Percentiles rank a stretch among this genome's conserved stretches.
These are phyloP conservation scores for Urocitellus parryii DNA, from an alignment of 2,113 vertebrate genomes.

Conservation along the genomic window DNA sequence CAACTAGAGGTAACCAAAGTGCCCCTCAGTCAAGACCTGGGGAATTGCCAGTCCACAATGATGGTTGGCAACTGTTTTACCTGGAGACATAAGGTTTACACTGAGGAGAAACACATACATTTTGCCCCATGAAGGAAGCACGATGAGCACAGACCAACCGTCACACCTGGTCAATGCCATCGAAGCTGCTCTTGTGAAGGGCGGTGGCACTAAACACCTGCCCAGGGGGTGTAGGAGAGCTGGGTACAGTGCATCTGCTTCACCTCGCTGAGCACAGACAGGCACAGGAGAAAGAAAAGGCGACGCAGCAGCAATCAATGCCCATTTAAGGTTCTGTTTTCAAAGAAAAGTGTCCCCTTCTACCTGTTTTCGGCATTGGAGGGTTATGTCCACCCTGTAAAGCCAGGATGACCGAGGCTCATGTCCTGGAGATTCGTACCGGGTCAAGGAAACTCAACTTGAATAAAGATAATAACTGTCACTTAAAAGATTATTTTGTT, in stretches of 20 bases:
- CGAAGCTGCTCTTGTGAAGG: accelerated
- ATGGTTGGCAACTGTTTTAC: no score
- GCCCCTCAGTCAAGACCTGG: background rate
- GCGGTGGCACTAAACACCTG: background rate
- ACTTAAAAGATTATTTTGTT: background rate
- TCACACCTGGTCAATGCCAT: accelerated
- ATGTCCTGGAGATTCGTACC: background rate
- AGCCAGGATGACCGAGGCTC: background rate
- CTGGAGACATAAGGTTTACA: background rate
- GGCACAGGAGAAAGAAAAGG: no score
- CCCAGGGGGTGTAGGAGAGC: accelerated
- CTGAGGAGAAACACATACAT: accelerated
- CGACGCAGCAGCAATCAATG: background rate
- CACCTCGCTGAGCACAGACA: background rate
- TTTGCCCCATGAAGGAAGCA: accelerated
- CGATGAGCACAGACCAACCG: background rate
- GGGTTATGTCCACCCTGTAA: background rate
- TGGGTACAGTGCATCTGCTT: background rate
- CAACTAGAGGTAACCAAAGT: background rate
- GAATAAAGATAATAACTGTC: background rate
- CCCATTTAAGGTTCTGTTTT: background rate
- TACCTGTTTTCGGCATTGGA: background rate
- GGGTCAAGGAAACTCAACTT: background rate
- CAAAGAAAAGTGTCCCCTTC: background rate
- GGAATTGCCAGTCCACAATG: accelerated